Percentiles rank a stretch among this genome's conserved stretches.
phyloP scores from a whole-genome alignment of 1,140 invertebrate species.

The Heliothis virescens region DNA sequence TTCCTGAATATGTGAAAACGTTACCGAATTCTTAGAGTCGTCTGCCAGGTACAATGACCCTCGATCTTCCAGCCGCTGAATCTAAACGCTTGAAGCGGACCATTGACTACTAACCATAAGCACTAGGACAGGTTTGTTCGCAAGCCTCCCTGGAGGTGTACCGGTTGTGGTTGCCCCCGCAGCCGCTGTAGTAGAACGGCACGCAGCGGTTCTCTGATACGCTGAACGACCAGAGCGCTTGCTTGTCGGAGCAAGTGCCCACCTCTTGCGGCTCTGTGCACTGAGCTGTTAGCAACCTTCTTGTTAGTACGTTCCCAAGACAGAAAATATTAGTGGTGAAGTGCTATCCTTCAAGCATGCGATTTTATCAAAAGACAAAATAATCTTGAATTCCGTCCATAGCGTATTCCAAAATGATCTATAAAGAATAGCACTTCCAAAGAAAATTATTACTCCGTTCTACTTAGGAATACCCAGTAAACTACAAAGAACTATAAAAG shows the following conservation, averaged over 20 bases:
- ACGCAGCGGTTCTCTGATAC: slow-evolving; percentile 94
- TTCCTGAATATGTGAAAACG: neutral
- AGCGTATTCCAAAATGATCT: neutral
- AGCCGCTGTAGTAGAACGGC: slow-evolving; percentile 98
- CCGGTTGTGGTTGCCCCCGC: slow-evolving; percentile 95
- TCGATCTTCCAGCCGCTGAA: neutral
- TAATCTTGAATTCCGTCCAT: neutral
- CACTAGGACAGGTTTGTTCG: slow-evolving; percentile 92
- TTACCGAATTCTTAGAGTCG: neutral
- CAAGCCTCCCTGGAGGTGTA: slow-evolving; percentile 93
- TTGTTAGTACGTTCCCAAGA: slow-evolving; percentile 48
- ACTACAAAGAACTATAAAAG: no score
- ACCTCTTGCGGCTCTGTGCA: slow-evolving; percentile 92
- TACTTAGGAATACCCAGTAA: no score
- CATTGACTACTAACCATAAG: slow-evolving; percentile 89
- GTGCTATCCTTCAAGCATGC: no score
- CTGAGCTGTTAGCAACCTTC: slow-evolving; percentile 87
- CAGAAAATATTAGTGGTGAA: neutral
- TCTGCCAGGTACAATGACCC: no score
- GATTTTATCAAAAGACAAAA: no score
- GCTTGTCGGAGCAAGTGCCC: slow-evolving; percentile 93
- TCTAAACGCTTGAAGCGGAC: neutral
- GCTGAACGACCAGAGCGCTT: slow-evolving; percentile 95
- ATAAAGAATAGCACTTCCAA: neutral
- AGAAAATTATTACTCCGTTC: neutral